These are phyloP conservation scores for Brenthis hecate DNA, from an alignment of 2,888 invertebrate genomes.

Conservation along the genomic window DNA sequence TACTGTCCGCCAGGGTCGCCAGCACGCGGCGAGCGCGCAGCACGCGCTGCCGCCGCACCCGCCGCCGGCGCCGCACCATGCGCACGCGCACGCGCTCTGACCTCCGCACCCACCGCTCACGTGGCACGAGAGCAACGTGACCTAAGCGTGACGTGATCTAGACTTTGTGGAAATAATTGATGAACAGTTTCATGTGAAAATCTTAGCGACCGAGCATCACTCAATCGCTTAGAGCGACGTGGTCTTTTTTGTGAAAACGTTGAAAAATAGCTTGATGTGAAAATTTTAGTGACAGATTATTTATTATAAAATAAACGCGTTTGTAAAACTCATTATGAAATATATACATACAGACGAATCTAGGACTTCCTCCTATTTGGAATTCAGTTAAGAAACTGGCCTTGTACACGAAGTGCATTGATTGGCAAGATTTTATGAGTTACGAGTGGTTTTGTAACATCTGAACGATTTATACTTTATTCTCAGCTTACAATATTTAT, in stretches of 20 bases:
- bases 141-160: background rate
- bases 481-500: background rate
- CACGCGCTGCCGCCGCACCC: constrained; percentile 65
- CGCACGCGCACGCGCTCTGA: constrained; percentile 76
- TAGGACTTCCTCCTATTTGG: too few species aligned
- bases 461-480: background rate
- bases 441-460: constrained; percentile 2
- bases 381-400: too few species aligned
- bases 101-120: constrained; percentile 40
- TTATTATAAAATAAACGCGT: constrained; percentile 4
- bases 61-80: constrained; percentile 60
- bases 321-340: too few species aligned
- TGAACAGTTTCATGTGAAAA: constrained; percentile 8
- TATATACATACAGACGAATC: too few species aligned
- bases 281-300: constrained; percentile 1
- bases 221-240: too few species aligned
- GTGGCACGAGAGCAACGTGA: background rate
- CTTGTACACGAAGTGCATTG: too few species aligned
- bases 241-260: too few species aligned
- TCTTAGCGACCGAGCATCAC: background rate
- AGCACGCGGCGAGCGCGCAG: constrained; percentile 65
- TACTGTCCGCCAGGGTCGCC: constrained; percentile 62
- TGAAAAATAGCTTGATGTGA: background rate
- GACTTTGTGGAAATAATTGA: background rate
- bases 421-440: constrained; percentile 2